Base-by-base conservation (phyloP, 1,140 invertebrate species). In the Temnothorax nylanderi region DNA sequence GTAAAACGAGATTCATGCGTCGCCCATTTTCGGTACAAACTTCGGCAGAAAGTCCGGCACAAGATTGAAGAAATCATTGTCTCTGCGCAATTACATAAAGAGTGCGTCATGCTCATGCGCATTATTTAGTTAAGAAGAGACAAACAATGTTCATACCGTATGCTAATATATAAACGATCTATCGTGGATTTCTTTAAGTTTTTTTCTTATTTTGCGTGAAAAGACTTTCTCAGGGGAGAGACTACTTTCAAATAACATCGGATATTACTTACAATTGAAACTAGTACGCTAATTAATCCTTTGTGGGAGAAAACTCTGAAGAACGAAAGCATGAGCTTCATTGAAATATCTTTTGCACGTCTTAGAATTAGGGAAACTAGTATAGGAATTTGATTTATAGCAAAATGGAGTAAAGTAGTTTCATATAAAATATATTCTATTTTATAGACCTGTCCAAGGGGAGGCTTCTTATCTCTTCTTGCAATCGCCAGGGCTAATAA, bases 41-140 rank as follows among this genome's bases (percentile, higher is more conserved):
- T 26, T 1, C 26, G 26, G 26, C 26, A 26, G 26, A 26, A 26
- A 26, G 26, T 26, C 26, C 26, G 90, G 77, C 69, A 47, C 10
- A 82, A 86, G 18, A 26, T 91, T 91, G 21, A 60, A 58, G 0
- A 91, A 89, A 18, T 67, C 21, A 13, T 11, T 84, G 2, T 87
- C 58, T 16, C 37, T 86, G 32, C 67, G 67, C 18, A 54, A 60
- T 11, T 88, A 91, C 64, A 74, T 91, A 56, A 85, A 89, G 26
- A 34, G 75, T 10, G 69, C 11, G n/a, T 69, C n/a, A 69, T 26
- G n/a, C 32, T n/a, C 89, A 91, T 47, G 37, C 81, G 11, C 26
- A 41, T 41, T 26, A 34, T 16, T 32, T 65, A 54, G 1, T 44
- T 8, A 77, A 26, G 54, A 56, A 77, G n/a, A 26, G 44, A 32